These are phyloP conservation scores for Oxystoma pomonae DNA, from an alignment of 2,888 invertebrate species.

Conservation along the genomic window DNA sequence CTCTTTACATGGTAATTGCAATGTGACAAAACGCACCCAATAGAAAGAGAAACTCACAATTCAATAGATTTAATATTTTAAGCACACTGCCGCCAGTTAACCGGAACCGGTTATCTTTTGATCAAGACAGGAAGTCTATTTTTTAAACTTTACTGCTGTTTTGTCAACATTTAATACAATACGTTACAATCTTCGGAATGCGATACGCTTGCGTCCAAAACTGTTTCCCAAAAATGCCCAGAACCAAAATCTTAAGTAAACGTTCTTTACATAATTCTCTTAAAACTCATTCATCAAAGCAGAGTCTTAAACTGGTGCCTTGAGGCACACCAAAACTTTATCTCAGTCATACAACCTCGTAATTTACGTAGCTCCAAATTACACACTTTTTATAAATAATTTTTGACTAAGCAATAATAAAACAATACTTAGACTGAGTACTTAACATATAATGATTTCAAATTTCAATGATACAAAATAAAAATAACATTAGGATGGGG, in stretches of 20 bases:
- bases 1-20: neutral
- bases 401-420: neutral
- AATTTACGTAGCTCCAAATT: neutral
- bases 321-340: neutral
- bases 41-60: neutral
- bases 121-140: conserved; percentile 21
- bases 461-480: too few relatives aligned
- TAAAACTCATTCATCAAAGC: neutral
- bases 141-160: neutral
- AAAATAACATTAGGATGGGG: too few relatives aligned
- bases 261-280: neutral
- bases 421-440: too few relatives aligned
- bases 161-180: too few relatives aligned
- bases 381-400: neutral
- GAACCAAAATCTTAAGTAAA: too few relatives aligned
- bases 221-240: too few relatives aligned
- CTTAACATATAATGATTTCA: too few relatives aligned
- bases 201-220: too few relatives aligned
- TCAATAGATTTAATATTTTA: conserved; percentile 19
- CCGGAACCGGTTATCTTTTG: conserved; percentile 23
- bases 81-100: conserved; percentile 23
- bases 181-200: too few relatives aligned
- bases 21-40: neutral
- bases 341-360: neutral
- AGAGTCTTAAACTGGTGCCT: neutral